Evolutionary conservation across 2,113 vertebrate species (phyloP).

Genomic region (Pipa parva): DNA sequence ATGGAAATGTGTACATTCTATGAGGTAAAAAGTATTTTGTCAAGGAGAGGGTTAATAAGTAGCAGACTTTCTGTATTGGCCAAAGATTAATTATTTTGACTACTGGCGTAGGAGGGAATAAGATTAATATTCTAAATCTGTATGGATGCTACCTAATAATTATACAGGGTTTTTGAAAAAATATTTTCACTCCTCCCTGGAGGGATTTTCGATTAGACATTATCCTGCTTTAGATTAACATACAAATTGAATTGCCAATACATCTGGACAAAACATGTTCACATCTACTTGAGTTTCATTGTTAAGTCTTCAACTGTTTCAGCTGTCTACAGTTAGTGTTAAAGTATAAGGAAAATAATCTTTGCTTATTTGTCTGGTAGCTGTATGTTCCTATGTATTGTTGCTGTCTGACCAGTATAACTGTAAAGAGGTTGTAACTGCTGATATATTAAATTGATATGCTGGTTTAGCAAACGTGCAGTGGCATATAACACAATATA

Average conservation of each 20-base stretch:
- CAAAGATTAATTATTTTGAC: too few species aligned
- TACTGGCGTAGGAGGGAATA: background rate
- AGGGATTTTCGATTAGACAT: conserved; percentile 22
- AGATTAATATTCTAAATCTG: conserved; percentile 14
- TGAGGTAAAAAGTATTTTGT: too few species aligned
- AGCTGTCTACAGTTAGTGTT: conserved; percentile 19
- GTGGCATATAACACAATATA: conserved; percentile 39
- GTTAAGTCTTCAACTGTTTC: too few species aligned
- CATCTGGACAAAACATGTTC: conserved; percentile 16
- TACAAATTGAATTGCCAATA: conserved; percentile 35
- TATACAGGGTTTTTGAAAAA: conserved; percentile 22
- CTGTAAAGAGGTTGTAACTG: conserved; percentile 12
- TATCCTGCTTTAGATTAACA: conserved; percentile 26
- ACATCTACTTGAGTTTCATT: conserved; percentile 5
- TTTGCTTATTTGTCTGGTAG: background rate
- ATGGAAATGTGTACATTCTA: too few species aligned
- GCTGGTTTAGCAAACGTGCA: conserved; percentile 34
- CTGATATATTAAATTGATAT: conserved; percentile 34
- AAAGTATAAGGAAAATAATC: conserved; percentile 15
- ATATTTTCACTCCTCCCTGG: too few species aligned
- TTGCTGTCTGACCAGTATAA: conserved; percentile 3
- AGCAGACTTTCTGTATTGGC: too few species aligned
- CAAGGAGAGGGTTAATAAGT: too few species aligned
- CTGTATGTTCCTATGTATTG: background rate
- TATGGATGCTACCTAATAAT: conserved; percentile 17